phyloP scores from a whole-genome alignment of 1,140 invertebrate species.

The Coelopa frigida region DNA sequence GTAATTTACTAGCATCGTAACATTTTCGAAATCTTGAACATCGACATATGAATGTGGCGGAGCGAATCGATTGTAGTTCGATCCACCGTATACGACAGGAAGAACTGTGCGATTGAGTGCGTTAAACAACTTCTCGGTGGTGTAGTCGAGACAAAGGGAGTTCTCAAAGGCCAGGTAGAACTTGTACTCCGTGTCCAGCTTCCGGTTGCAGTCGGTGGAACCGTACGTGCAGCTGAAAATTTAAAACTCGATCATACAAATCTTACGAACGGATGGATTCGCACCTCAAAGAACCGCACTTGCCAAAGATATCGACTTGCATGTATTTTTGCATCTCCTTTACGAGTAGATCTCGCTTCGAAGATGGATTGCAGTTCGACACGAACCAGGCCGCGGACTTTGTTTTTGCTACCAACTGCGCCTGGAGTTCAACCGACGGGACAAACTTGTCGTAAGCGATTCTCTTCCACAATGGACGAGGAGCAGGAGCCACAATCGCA shows the following conservation, averaged over 20 bases:
- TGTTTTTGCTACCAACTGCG: slow-evolving; percentile 26
- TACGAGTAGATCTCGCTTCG: slow-evolving; percentile 50
- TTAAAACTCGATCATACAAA: background rate
- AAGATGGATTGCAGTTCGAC: slow-evolving; percentile 52
- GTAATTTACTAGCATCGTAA: slow-evolving; percentile 48
- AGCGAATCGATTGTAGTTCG: slow-evolving; percentile 49
- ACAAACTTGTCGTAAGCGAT: background rate
- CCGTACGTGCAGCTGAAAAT: slow-evolving; percentile 29
- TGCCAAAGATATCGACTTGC: slow-evolving; percentile 58
- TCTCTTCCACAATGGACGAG: slow-evolving; percentile 17
- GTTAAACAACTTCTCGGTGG: slow-evolving; percentile 53
- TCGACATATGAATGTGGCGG: slow-evolving; percentile 57
- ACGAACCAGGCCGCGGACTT: slow-evolving; percentile 54
- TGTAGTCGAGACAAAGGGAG: slow-evolving; percentile 49
- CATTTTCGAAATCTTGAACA: slow-evolving; percentile 47
- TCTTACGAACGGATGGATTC: background rate
- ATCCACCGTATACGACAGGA: slow-evolving; percentile 52
- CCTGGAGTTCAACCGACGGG: background rate
- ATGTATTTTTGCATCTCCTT: slow-evolving; percentile 50
- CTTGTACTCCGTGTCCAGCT: slow-evolving; percentile 49
- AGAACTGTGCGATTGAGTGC: slow-evolving; percentile 42
- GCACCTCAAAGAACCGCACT: slow-evolving; percentile 47
- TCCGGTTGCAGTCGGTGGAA: slow-evolving; percentile 39
- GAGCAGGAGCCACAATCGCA: slow-evolving; percentile 22
- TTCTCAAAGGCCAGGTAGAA: slow-evolving; percentile 62